Base-by-base conservation (phyloP, 2,888 invertebrate species). In the Cenopis cana region DNA sequence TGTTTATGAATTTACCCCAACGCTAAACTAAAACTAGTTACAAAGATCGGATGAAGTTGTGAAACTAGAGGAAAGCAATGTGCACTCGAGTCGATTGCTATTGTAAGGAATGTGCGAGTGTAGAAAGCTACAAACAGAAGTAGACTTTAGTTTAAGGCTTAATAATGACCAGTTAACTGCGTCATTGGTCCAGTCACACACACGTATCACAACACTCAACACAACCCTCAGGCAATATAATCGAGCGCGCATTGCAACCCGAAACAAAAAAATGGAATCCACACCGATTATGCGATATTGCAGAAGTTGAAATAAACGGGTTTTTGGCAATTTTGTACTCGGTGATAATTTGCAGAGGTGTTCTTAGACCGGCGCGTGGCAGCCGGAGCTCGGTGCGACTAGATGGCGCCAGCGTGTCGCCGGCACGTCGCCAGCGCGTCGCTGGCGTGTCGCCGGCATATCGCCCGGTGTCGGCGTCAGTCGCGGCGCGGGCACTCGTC, bases 311-410 rank as follows among this genome's bases (percentile, higher is more conserved):
- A 59, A 54, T 46, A 64, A 65, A 62, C 29, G 59, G 50, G 17
- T 52, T 91, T 93, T 93, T 93, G 93, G 93, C 92, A 90, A 91
- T 91, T 93, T 93, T 93, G 93, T 93, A 93, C 93, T 93, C 90
- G 88, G 89, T 90, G 89, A 90, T 90, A 87, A 81, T 82, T 85
- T 83, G 83, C 84, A 84, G 82, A 83, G 80, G 80, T 82, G 85
- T 83, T 62, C 62, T 52, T 52, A 24, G 61, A 56, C 67, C 67
- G 66, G 69, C 69, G 68, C 73, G 68, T 38, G 57, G 65, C 72
- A 55, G 55, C 62, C 62, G 38, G 52, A 41, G 57, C 59, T 65
- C 50, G 61, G 79, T 77, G 70, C 70, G 70, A 70, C 70, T 70
- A 70, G 69, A 69, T 69, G 69, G 64, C 69, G 65, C 54, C 54